These are phyloP conservation scores for Vombatus ursinus DNA, from an alignment of 2,113 vertebrate species.

Conservation along the genomic window DNA sequence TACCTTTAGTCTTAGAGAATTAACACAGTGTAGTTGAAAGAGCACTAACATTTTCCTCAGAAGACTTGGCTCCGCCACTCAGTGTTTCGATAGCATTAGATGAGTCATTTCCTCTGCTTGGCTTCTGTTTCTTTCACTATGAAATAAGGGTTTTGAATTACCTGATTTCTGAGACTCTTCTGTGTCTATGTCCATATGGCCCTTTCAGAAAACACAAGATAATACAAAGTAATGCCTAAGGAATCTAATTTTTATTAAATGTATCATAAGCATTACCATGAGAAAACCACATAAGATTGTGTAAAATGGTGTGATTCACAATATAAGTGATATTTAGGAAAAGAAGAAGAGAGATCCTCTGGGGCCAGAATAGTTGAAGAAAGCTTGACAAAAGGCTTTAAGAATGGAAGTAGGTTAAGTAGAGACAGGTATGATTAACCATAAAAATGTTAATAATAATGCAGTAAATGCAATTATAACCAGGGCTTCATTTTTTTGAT, in stretches of 20 bases:
- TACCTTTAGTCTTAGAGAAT: neutral
- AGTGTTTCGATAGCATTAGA: neutral
- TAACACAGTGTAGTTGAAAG: neutral
- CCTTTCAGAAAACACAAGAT: neutral
- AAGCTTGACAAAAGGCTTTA: neutral
- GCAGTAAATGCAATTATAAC: neutral
- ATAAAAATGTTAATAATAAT: neutral
- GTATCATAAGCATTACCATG: neutral
- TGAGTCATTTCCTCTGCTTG: neutral
- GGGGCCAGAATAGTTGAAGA: neutral
- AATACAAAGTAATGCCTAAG: neutral
- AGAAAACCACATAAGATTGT: neutral
- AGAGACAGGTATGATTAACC: neutral
- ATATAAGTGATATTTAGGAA: neutral
- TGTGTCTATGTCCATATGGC: neutral
- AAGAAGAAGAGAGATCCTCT: neutral
- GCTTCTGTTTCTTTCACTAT: neutral
- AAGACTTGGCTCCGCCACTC: neutral
- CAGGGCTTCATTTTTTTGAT: neutral
- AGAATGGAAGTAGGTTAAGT: neutral
- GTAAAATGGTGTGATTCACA: neutral
- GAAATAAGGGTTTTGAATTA: neutral
- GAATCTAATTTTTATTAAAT: neutral
- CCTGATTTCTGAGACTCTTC: neutral
- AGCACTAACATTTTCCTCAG: neutral